phyloP scores from a whole-genome alignment of 2,888 invertebrate genomes.

The Ophion costatus region DNA sequence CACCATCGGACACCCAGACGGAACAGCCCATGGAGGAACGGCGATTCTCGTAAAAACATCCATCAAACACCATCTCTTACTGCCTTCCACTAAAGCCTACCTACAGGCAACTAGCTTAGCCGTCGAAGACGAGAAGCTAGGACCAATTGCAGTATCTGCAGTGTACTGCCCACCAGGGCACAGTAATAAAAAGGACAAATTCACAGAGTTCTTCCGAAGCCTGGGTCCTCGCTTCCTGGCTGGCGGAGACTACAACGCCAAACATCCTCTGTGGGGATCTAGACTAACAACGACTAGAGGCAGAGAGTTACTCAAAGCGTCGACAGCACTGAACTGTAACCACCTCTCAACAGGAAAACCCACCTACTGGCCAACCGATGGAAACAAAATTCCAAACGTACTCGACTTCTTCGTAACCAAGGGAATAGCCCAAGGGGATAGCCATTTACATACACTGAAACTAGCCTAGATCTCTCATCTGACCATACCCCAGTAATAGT shows the following conservation, averaged over 20 bases:
- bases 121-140: too few relatives aligned
- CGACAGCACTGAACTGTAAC: not conserved
- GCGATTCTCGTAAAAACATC: not conserved
- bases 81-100: too few relatives aligned
- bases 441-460: not conserved
- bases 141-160: too few relatives aligned
- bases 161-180: too few relatives aligned
- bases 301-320: not conserved
- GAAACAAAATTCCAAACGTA: not conserved
- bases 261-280: not conserved
- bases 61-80: too few relatives aligned
- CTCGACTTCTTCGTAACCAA: not conserved
- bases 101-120: too few relatives aligned
- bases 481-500: not conserved
- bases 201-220: not conserved
- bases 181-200: not conserved
- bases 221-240: not conserved
- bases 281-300: not conserved
- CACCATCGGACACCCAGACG: conserved; percentile 58
- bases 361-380: not conserved
- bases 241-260: not conserved
- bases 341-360: not conserved
- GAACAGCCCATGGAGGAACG: conserved; percentile 18
- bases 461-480: not conserved
- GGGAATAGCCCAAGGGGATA: not conserved